Evolutionary conservation across 2,888 invertebrate genomes (phyloP).

Genomic region (Proisotoma minuta): DNA sequence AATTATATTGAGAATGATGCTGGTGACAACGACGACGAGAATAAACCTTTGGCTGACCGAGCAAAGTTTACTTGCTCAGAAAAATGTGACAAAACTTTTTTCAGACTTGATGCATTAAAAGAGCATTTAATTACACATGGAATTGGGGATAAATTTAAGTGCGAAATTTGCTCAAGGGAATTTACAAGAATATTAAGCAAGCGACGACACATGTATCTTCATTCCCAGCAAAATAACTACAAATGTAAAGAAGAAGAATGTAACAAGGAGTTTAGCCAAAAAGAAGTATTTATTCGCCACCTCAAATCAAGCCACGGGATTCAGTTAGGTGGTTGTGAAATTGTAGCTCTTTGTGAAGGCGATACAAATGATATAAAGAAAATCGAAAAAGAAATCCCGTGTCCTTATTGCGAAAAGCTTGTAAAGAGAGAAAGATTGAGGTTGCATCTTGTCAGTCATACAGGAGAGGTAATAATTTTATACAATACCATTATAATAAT

Average conservation of each 20-base stretch:
- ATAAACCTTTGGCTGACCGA: not conserved
- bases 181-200: not conserved
- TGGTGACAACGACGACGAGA: not conserved
- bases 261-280: slow-evolving; percentile 7
- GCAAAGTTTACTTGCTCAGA: not conserved
- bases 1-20: not conserved
- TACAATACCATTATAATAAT: not conserved
- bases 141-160: slow-evolving; percentile 2
- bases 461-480: not conserved
- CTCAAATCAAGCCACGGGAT: not conserved
- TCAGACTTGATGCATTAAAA: not conserved
- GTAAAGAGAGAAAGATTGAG: slow-evolving; percentile 8
- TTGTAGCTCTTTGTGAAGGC: not conserved
- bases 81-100: not conserved
- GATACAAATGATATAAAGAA: not conserved
- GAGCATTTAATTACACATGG: slow-evolving; percentile 10
- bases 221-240: not conserved
- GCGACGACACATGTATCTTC: slow-evolving; percentile 8
- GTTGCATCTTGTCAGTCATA: slow-evolving; percentile 8
- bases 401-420: slow-evolving; percentile 7
- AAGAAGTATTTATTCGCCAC: no score
- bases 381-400: not conserved
- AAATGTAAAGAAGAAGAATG: not conserved
- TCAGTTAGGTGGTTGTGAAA: not conserved
- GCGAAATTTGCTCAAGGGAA: slow-evolving; percentile 3